A percentile compares a stretch with the other conserved stretches of the same genome.
phyloP scores from a whole-genome alignment of 2,797 vertebrate species.

The Siniperca obscura region DNA sequence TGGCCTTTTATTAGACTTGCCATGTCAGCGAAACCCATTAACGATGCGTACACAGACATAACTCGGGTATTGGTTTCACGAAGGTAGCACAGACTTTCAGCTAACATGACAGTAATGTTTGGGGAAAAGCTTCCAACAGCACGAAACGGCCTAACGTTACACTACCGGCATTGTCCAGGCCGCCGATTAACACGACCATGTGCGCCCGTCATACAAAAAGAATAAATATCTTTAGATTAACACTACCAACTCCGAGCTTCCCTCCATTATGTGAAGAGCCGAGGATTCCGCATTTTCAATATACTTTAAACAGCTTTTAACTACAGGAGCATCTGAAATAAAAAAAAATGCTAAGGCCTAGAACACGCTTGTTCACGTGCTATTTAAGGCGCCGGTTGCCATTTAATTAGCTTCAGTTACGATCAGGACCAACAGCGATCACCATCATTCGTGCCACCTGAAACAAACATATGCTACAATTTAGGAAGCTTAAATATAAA shows the following conservation, averaged over 20 bases:
- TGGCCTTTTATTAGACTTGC: not conserved
- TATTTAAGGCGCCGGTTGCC: conserved; percentile 35
- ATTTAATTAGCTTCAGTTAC: not conserved
- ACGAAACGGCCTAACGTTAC: conserved; percentile 15
- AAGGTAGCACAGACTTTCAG: rapidly evolving
- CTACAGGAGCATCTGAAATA: rapidly evolving
- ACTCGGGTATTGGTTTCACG: rapidly evolving
- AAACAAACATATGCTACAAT: rapidly evolving
- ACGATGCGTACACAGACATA: not conserved
- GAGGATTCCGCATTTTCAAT: rapidly evolving
- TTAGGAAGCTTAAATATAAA: rapidly evolving
- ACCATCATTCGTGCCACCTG: too few species aligned
- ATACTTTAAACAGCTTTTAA: rapidly evolving
- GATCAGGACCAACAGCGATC: rapidly evolving
- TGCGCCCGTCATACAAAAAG: conserved; percentile 18
- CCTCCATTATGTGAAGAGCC: rapidly evolving
- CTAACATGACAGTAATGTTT: too few species aligned
- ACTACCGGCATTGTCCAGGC: conserved; percentile 36
- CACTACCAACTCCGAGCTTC: rapidly evolving
- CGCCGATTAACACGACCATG: conserved; percentile 44
- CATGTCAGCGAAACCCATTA: not conserved
- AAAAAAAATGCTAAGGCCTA: conserved; percentile 5
- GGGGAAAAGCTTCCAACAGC: rapidly evolving
- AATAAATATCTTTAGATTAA: not conserved
- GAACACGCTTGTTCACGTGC: conserved; percentile 57